Conservation (phyloP, 2,113 vertebrate species). For the Sinosuthora webbiana region DNA sequence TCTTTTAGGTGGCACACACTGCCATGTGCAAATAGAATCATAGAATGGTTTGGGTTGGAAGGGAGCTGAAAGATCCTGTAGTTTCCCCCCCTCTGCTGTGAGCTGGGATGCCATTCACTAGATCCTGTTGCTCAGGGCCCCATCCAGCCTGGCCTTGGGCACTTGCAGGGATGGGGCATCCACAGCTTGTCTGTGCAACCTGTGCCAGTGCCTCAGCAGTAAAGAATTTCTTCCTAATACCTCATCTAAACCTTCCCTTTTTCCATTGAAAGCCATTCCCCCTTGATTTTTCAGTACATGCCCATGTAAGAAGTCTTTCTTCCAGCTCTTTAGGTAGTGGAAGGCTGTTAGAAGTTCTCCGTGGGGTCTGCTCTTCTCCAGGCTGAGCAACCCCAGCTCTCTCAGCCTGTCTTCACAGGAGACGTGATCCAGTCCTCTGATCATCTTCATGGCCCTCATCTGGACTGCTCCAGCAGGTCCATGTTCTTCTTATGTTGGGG, state of each 20-base stretch:
- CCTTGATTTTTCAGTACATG: background rate
- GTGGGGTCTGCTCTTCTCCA: background rate
- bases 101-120: background rate
- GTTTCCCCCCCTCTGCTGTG: background rate
- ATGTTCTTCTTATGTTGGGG: background rate
- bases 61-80: background rate
- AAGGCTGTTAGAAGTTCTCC: background rate
- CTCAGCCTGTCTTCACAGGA: background rate
- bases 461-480: background rate
- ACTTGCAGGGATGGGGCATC: background rate
- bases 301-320: background rate
- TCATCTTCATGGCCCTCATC: background rate
- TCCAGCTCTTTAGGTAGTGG: background rate
- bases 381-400: rapidly evolving
- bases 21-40: background rate
- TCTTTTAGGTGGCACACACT: background rate
- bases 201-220: background rate
- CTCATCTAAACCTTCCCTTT: background rate
- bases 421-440: background rate
- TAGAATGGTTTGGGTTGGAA: background rate
- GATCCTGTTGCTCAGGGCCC: background rate
- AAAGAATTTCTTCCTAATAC: background rate
- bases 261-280: background rate
- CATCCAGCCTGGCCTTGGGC: background rate
- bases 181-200: background rate